phyloP scores from a whole-genome alignment of 1,140 invertebrate genomes.

The Sipha flava region DNA sequence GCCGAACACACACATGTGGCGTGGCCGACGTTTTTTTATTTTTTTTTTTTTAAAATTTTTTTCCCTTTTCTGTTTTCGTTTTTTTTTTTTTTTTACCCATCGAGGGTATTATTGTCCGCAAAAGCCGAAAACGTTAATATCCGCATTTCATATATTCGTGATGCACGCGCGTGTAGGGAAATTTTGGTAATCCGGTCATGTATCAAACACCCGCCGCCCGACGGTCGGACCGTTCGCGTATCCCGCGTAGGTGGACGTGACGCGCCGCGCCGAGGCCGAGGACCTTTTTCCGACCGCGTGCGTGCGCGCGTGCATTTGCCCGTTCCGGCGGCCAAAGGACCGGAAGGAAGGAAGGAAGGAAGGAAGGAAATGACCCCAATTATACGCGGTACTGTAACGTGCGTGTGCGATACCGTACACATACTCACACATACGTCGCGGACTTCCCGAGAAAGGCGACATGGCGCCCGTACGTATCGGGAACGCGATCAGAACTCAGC shows the following conservation, averaged over 20 bases:
- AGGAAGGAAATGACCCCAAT: conserved; percentile 31
- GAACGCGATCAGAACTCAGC: too few species aligned
- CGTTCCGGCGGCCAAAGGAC: neutral
- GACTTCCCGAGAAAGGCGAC: too few species aligned
- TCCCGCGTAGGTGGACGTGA: neutral
- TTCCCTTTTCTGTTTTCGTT: too few species aligned
- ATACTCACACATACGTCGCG: too few species aligned
- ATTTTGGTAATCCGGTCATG: conserved; percentile 22
- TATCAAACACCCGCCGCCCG: conserved; percentile 1
- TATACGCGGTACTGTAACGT: neutral
- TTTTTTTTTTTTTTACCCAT: too few species aligned
- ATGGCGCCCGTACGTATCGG: too few species aligned
- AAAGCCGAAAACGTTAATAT: neutral
- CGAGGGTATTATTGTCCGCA: too few species aligned
- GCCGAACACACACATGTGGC: neutral
- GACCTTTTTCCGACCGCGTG: neutral
- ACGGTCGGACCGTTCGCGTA: neutral
- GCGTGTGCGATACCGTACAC: neutral
- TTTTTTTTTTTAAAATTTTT: too few species aligned
- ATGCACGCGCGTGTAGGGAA: neutral
- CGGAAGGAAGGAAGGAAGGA: conserved; percentile 25
- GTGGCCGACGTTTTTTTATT: neutral
- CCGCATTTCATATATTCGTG: too few species aligned
- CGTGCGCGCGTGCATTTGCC: neutral
- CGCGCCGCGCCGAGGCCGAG: neutral